Evolutionary conservation across 1,140 invertebrate species (phyloP).

Genomic region (Euglossa dilemma): DNA sequence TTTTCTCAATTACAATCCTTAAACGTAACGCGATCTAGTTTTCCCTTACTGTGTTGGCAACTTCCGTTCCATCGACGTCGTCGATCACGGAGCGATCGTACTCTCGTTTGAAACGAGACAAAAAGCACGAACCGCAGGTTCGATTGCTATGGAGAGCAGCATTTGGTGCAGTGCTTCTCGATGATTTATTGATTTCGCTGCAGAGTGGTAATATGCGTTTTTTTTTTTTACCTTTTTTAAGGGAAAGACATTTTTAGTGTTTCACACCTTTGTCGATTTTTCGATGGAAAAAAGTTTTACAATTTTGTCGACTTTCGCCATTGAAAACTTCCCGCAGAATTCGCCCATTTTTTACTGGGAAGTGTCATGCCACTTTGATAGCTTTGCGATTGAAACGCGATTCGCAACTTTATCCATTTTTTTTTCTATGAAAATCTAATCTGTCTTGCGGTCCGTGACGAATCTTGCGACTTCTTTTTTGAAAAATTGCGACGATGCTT

Average conservation of each 20-base stretch:
- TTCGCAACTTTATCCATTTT: too few species aligned
- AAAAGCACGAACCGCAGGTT: background rate
- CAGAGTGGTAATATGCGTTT: background rate
- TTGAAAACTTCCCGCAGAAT: too few species aligned
- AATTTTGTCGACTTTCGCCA: background rate
- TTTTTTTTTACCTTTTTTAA: background rate
- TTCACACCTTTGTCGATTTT: background rate
- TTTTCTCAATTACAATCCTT: slow-evolving; percentile 26
- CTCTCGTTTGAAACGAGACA: background rate
- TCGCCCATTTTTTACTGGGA: too few species aligned
- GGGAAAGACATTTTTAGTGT: background rate
- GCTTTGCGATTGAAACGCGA: too few species aligned
- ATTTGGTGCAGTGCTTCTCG: background rate
- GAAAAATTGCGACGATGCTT: too few species aligned
- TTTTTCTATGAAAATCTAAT: too few species aligned
- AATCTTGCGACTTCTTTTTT: too few species aligned
- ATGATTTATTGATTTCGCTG: background rate
- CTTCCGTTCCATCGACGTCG: background rate
- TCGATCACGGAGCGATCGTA: slow-evolving; percentile 21
- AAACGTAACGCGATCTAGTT: background rate
- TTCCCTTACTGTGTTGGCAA: background rate
- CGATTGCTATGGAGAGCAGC: background rate
- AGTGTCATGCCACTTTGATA: too few species aligned
- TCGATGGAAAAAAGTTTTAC: background rate
- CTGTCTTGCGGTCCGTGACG: too few species aligned